Base-by-base conservation (phyloP, 2,888 invertebrate genomes). In the Meteorus cinctellus region DNA sequence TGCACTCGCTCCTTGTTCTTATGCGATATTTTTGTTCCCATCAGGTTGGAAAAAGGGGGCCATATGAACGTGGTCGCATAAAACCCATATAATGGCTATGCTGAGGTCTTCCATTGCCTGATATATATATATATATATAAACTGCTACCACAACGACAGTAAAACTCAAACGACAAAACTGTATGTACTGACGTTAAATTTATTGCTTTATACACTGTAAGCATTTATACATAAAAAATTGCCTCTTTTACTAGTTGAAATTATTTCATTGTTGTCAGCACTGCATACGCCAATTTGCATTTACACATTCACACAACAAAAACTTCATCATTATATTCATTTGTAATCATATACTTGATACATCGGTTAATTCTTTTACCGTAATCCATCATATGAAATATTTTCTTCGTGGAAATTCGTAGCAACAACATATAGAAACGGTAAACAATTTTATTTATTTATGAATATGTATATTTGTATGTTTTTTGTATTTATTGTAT, bases 21-120 rank as follows among this genome's bases (percentile, higher is more conserved):
- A 14, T 60, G 16, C n/a, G 62, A 74, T 74, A 74, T 74, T 45
- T 63, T 41, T 68, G 59, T 74, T 74, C 68, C 60, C 60, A 67
- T 68, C 74, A 27, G 29, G 24, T 68, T 41, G 68, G 27, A 70
- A 51, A 59, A 74, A 59, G 31, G 31, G 41, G 60, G 19, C 24
- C 45, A 74, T 29, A 74, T 67, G 36, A 74, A 74, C 45, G 68
- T 68, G 66, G 60, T 74, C 67, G 16, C 31, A 60, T 68, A 74
- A 74, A 74, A 74, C 29, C 51, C 19, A 68, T 48, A 48, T 74
- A 68, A 74, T 74, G 36, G 68, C 74, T 67, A 67, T 59, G 68
- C 24, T 68, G 29, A 59, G 29, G 48, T 67, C 60, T 60, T 68
- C 36, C 55, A 67, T 59, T 67, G 67, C 55, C 41, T 19, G n/a